These are phyloP conservation scores for Lepus townsendii DNA, from an alignment of 2,797 vertebrate genomes.

Conservation along the genomic window DNA sequence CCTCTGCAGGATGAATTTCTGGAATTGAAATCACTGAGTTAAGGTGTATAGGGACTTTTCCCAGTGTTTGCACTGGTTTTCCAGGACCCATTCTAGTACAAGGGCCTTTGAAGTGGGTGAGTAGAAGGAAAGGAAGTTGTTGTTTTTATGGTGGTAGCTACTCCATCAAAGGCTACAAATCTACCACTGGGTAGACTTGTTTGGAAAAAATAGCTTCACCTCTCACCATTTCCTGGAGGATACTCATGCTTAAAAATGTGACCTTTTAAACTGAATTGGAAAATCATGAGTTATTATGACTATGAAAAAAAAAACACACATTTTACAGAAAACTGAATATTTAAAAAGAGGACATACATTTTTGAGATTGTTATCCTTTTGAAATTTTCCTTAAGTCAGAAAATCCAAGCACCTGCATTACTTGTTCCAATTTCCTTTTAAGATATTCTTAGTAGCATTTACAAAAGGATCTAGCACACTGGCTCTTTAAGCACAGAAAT, in stretches of 20 bases:
- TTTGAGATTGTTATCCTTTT: slow-evolving; percentile 16
- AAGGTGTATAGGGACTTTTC: not conserved
- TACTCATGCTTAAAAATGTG: not conserved
- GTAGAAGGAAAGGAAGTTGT: not conserved
- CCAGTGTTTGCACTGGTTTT: not conserved
- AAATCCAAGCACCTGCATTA: not conserved
- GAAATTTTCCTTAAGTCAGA: not conserved
- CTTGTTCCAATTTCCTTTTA: not conserved
- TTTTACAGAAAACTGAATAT: not conserved
- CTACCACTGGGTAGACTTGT: not conserved
- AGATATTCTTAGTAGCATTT: not conserved
- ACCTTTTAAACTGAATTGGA: not conserved
- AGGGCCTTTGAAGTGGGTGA: not conserved
- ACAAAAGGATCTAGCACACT: not conserved
- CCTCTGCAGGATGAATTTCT: not conserved
- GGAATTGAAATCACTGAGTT: not conserved
- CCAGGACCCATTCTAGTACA: not conserved
- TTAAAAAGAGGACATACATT: not conserved
- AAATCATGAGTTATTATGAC: not conserved
- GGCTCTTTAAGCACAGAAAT: not conserved
- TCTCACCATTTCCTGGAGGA: not conserved
- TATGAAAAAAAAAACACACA: not conserved
- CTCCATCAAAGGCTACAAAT: not conserved
- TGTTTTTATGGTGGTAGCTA: too few species aligned
- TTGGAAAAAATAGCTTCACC: not conserved